Evolutionary conservation across 35 echinoderm and acorn worm species (phyloP).

Genomic region (Apostichopus californicus): DNA sequence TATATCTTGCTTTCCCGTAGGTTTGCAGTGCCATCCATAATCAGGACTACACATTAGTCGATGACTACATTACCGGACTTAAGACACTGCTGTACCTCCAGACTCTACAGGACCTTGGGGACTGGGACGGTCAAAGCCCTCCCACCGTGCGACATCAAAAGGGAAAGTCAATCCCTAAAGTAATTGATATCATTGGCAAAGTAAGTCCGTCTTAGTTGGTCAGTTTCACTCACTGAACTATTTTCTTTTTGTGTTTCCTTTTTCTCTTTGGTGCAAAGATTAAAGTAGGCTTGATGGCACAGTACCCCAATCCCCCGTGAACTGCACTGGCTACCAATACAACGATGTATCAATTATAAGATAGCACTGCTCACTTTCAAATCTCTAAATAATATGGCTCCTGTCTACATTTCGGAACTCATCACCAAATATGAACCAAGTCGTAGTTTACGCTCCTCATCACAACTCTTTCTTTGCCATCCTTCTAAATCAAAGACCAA

Average conservation of each 20-base stretch:
- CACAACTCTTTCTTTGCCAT: too few relatives aligned
- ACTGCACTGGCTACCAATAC: too few relatives aligned
- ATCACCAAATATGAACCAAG: too few relatives aligned
- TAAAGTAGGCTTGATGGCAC: not conserved
- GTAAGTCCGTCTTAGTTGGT: slow-evolving; percentile 22
- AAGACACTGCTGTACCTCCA: slow-evolving; percentile 87
- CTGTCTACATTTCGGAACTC: too few relatives aligned
- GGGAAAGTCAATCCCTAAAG: slow-evolving; percentile 81
- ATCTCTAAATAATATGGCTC: too few relatives aligned
- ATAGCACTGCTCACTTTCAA: too few relatives aligned
- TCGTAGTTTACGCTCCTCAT: too few relatives aligned
- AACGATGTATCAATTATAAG: too few relatives aligned
- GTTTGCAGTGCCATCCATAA: slow-evolving; percentile 98
- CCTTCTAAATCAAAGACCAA: too few relatives aligned
- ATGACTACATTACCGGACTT: slow-evolving; percentile 93
- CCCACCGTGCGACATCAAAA: slow-evolving; percentile 93
- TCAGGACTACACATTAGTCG: slow-evolving; percentile 94
- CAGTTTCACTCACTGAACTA: too few relatives aligned
- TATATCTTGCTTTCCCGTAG: slow-evolving; percentile 23
- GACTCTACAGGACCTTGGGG: slow-evolving; percentile 66
- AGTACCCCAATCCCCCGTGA: too few relatives aligned
- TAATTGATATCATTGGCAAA: slow-evolving; percentile 93
- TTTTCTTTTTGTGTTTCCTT: too few relatives aligned
- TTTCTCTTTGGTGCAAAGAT: not conserved
- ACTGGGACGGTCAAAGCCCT: slow-evolving; percentile 97